phyloP scores from a whole-genome alignment of 92 coral and sea anemone species.

The Actinernus sp. region DNA sequence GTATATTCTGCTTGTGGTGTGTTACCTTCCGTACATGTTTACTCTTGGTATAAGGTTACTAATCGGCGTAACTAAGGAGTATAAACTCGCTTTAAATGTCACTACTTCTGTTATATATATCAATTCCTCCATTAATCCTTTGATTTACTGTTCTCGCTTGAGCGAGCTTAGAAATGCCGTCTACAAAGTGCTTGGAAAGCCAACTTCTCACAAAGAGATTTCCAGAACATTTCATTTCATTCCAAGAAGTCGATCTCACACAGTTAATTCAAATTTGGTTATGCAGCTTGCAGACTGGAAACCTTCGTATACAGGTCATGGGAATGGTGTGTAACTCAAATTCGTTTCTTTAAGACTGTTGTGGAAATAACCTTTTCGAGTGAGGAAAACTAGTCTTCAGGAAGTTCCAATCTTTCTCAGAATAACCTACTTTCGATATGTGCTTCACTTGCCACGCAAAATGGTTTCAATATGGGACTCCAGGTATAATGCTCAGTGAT shows the following conservation, averaged over 20 bases:
- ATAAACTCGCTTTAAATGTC: slow-evolving; percentile 39
- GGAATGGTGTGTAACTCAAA: too few species aligned
- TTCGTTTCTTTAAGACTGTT: too few species aligned
- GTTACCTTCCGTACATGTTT: slow-evolving; percentile 56
- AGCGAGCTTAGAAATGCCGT: slow-evolving; percentile 17
- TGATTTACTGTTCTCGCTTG: slow-evolving; percentile 37
- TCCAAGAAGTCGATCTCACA: neutral
- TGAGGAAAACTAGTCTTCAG: too few species aligned
- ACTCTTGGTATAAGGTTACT: slow-evolving; percentile 11
- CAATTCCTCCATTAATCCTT: slow-evolving; percentile 55
- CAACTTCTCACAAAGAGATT: neutral
- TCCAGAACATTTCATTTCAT: neutral
- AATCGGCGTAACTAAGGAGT: slow-evolving; percentile 28
- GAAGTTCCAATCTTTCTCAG: too few species aligned
- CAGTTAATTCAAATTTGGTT: too few species aligned
- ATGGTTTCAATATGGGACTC: too few species aligned
- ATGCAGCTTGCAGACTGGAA: too few species aligned
- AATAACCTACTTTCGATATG: too few species aligned
- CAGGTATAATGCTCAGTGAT: too few species aligned
- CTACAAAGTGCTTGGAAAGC: slow-evolving; percentile 1
- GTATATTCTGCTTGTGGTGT: slow-evolving; percentile 31
- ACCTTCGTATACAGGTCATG: too few species aligned
- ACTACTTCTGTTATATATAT: slow-evolving; percentile 52
- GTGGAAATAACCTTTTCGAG: too few species aligned
- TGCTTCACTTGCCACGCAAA: too few species aligned